A percentile compares a stretch with the other conserved stretches of the same genome.
Evolutionary conservation across 2,888 invertebrate genomes (phyloP).

Genomic region (Podabrus alpinus): DNA sequence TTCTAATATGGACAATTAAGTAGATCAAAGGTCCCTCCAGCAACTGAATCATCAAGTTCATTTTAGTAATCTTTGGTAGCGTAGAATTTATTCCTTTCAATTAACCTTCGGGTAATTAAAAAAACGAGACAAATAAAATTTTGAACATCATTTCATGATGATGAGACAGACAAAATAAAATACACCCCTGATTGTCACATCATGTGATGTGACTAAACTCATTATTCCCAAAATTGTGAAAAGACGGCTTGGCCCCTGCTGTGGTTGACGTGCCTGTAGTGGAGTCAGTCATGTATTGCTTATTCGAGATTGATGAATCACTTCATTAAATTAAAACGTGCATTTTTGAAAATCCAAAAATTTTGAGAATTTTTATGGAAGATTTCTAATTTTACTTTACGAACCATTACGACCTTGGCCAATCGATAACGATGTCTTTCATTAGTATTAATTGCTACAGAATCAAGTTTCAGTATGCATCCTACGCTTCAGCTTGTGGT

Average conservation of each 20-base stretch:
- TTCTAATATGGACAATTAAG: background rate
- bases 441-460: background rate
- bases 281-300: background rate
- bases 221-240: background rate
- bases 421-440: background rate
- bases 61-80: background rate
- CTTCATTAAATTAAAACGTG: background rate
- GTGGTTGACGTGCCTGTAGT: background rate
- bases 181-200: background rate
- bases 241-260: background rate
- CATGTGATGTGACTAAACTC: background rate
- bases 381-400: background rate
- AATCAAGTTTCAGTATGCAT: background rate
- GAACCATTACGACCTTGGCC: too few relatives aligned
- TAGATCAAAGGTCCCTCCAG: background rate
- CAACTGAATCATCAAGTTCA: background rate
- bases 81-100: background rate
- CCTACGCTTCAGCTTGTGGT: background rate
- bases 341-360: background rate
- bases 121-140: background rate
- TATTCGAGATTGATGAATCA: background rate
- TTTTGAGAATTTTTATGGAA: background rate
- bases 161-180: background rate
- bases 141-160: background rate
- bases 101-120: background rate